Percentiles rank a stretch among this genome's conserved stretches.
Conservation (phyloP, 2,113 vertebrate genomes). For the Grammomys dolichurus region DNA sequence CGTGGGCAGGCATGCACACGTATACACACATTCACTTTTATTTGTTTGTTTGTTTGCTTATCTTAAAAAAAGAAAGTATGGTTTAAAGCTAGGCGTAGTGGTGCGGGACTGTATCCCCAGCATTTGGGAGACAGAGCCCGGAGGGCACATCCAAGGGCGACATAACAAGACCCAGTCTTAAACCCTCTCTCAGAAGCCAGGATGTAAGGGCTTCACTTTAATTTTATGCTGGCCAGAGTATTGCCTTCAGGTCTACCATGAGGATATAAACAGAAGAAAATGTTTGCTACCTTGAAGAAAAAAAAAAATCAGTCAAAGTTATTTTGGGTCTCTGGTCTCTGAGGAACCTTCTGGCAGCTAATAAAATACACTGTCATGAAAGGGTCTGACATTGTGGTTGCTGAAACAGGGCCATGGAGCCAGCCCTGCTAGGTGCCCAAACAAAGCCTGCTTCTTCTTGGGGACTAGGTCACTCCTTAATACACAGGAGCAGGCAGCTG, state of each 20-base stretch:
- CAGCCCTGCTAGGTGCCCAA: background rate
- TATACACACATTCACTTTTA: no score
- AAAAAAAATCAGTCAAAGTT: conserved; percentile 23
- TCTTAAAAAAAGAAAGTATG: background rate
- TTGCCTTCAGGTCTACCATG: background rate
- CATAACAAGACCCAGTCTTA: background rate
- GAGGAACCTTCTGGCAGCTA: conserved; percentile 35
- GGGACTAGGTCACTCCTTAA: background rate
- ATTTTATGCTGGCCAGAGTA: background rate
- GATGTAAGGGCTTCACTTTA: conserved; percentile 22
- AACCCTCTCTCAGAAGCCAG: background rate
- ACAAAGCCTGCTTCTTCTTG: background rate
- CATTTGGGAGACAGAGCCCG: background rate
- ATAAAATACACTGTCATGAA: background rate
- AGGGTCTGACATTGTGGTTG: background rate
- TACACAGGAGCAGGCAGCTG: background rate
- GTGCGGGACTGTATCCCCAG: background rate
- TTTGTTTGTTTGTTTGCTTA: background rate
- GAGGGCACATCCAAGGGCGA: background rate
- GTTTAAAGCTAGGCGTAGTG: background rate
- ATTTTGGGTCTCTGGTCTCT: conserved; percentile 31
- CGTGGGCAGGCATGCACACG: background rate
- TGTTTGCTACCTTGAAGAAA: conserved; percentile 22
- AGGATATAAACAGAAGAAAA: conserved; percentile 18
- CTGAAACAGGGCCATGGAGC: background rate